Percentiles rank a stretch among this genome's conserved stretches.
Conservation (phyloP, 2,797 vertebrate genomes). For the Sebastes wilsoni region DNA sequence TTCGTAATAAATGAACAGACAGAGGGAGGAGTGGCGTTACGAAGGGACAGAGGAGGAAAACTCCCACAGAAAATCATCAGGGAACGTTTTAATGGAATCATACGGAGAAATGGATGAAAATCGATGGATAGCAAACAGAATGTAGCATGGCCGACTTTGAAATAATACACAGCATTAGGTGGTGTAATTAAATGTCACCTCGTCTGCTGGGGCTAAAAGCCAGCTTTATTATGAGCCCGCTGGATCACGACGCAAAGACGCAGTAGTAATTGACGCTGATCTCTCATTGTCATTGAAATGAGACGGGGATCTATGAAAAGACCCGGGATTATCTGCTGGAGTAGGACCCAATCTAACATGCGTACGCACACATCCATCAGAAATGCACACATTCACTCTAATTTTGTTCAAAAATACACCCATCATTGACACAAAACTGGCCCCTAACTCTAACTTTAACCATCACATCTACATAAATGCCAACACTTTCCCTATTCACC, state of each 20-base stretch:
- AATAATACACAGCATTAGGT: neutral
- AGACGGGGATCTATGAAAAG: constrained; percentile 52
- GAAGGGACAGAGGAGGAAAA: constrained; percentile 21
- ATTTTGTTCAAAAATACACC: neutral
- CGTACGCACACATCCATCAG: neutral
- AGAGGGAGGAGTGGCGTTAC: constrained; percentile 29
- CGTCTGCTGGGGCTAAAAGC: constrained; percentile 32
- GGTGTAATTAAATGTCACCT: constrained; percentile 20
- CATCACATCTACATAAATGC: neutral
- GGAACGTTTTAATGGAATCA: neutral
- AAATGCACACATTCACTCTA: neutral
- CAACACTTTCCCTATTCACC: neutral
- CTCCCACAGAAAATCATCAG: constrained; percentile 17
- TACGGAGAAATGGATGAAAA: neutral
- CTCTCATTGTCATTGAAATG: constrained; percentile 69
- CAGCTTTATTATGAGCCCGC: constrained; percentile 32
- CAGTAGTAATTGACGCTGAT: constrained; percentile 61
- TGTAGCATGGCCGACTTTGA: neutral
- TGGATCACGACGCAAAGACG: constrained; percentile 41
- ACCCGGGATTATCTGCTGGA: constrained; percentile 36
- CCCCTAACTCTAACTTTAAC: neutral
- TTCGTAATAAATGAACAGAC: constrained; percentile 57
- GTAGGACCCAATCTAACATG: constrained; percentile 1
- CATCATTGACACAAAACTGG: neutral
- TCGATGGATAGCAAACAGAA: neutral